Base-by-base conservation (phyloP, 2,888 invertebrate genomes). In the Mythimna vitellina region DNA sequence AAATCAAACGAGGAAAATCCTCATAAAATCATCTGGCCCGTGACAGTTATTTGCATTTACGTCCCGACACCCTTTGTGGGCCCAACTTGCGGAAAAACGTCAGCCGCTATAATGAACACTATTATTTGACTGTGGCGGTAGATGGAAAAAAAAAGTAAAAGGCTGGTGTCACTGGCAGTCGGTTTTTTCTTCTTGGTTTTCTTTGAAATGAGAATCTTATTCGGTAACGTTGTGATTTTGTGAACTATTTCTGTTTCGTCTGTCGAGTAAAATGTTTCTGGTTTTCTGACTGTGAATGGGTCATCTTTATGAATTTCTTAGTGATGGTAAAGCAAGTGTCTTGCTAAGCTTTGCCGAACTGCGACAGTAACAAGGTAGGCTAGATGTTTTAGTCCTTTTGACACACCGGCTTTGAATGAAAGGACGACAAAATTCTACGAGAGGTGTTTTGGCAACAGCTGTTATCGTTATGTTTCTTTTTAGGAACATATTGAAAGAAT, bases 11-110 rank as follows among this genome's bases (percentile, higher is more conserved):
- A 65, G 76, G 72, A 73, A 79, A 82, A 75, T 64, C 69, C 57
- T 66, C 62, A 76, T 82, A 70, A 73, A 82, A 79, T 80, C 72
- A 67, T 71, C 58, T 69, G 77, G 71, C 49, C 53, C 54, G 68
- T 62, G 83, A 82, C 78, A 82, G 67, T 80, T 78, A 82, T 82
- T 77, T 82, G 78, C 83, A 80, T 81, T 80, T 78, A 83, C 78
- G 65, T 69, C 62, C 63, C 49, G 71, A 74, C 79, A 72, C 78
- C 76, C 80, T 76, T 82, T 80, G 69, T 73, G 72, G 62, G 70
- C 61, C 62, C 73, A 80, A 77, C 77, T 82, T 70, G 82, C 69
- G 81, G 82, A 79, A 81, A 82, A 82, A 80, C 42, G 82, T 82
- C 82, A 70, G 58, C 68, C 67, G 77, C 62, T 77, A 70, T 82